Evolutionary conservation across 1,140 invertebrate species (phyloP).

Genomic region (Aphelenchoides fujianensis): DNA sequence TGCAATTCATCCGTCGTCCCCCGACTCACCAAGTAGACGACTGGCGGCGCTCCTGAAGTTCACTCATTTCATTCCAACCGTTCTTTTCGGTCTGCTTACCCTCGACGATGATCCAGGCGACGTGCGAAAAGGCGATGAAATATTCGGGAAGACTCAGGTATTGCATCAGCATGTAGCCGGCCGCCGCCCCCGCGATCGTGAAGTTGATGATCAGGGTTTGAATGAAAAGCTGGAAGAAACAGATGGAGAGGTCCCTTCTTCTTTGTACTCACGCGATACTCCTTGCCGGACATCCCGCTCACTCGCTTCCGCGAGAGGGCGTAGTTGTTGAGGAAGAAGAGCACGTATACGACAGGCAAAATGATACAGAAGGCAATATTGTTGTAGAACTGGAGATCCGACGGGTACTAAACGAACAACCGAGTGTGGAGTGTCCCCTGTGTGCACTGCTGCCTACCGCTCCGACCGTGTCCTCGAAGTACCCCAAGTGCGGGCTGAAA

Average conservation of each 20-base stretch:
- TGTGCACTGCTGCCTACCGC: background rate
- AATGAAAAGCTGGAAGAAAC: background rate
- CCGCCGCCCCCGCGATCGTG: background rate
- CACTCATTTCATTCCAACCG: background rate
- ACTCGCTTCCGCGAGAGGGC: background rate
- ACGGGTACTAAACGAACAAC: background rate
- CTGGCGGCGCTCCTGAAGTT: conserved; percentile 2
- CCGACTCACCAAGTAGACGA: background rate
- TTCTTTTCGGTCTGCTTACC: background rate
- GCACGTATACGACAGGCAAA: conserved; percentile 1
- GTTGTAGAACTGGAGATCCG: background rate
- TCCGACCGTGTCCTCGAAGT: background rate
- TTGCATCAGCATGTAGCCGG: conserved; percentile 14
- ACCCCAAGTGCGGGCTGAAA: conserved; percentile 2
- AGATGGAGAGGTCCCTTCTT: background rate
- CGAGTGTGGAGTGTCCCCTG: background rate
- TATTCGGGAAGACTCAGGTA: background rate
- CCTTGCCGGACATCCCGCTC: conserved; percentile 5
- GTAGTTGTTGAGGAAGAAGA: conserved; percentile 5
- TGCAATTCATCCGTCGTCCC: no score
- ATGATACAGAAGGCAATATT: conserved; percentile 5
- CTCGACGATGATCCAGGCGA: conserved; percentile 10
- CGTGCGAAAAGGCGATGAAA: conserved; percentile 7
- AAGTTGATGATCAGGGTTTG: conserved; percentile 8
- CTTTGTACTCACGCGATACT: background rate